Evolutionary conservation across 1,140 invertebrate species (phyloP), one percentile per base, ranked within the genome.

Genomic region (Papilio polytes): DNA sequence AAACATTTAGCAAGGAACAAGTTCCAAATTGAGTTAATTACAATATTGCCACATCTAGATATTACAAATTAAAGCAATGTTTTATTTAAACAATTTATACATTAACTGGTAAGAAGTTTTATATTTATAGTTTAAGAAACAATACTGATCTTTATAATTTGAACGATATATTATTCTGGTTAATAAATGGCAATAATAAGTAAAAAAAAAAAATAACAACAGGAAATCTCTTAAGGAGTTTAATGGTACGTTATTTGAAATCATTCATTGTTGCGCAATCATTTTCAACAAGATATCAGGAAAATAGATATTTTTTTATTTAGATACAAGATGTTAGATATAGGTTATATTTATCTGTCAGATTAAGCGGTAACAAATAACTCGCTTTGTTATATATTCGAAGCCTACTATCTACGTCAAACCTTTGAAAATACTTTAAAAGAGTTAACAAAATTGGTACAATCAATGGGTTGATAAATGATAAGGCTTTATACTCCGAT

Each of bases 401-500:
- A 70, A 70, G 63, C 63, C 63, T 70, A 70, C 22, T 8, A 66
- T 66, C 63, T 66, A 70, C 63, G 63, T 70, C 63, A 70, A 70
- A 70, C 63, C 31, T 74, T 74, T 80, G 77, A 82, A 82, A 80
- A 46, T 80, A 63, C 76, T 79, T 74, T 80, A 77, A 66, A 36
- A 79, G 41, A 80, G 80, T 73, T 82, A 78, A 80, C 59, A 73
- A 80, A 82, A 56, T 80, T 26, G 77, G 66, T 79, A 72, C 63
- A 84, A 79, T 78, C 44, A 78, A 73, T 82, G 76, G 74, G 80
- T 41, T 53, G 78, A 85, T 81, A 82, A 80, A 83, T 83, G 77
- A 80, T 81, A 86, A 87, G 84, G 83, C 83, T 83, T 82, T 85
- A 80, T 73, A 84, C 84, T 88, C 86, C 88, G 80, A 80, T 80